A percentile compares a stretch with the other conserved stretches of the same genome.
phyloP scores from a whole-genome alignment of 2,113 vertebrate species.

The Platysternon megacephalum region DNA sequence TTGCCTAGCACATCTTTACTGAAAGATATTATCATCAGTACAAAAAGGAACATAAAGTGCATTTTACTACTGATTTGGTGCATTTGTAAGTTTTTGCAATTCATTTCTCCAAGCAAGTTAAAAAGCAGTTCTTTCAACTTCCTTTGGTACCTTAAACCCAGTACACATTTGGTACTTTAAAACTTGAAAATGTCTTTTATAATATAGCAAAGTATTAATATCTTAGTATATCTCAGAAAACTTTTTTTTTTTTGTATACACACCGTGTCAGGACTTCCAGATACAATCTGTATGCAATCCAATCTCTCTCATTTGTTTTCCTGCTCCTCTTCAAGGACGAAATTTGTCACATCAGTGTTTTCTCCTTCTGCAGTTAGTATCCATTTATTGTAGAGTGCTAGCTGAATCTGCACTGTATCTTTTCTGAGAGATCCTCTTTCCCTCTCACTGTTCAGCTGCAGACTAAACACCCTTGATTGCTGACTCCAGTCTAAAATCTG shows the following conservation, averaged over 20 bases:
- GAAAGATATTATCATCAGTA: constrained; percentile 72
- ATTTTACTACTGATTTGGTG: constrained; percentile 61
- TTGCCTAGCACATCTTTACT: constrained; percentile 75
- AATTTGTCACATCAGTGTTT: constrained; percentile 13
- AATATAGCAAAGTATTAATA: constrained; percentile 1
- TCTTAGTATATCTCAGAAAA: constrained; percentile 53
- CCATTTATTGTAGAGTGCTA: constrained; percentile 30
- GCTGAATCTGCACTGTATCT: constrained; percentile 16
- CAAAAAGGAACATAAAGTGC: constrained; percentile 74
- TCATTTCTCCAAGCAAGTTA: constrained; percentile 57
- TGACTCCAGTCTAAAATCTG: constrained; percentile 78
- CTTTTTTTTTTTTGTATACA: constrained; percentile 52
- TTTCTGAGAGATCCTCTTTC: neutral
- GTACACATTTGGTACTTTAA: constrained; percentile 51
- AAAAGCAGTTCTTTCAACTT: constrained; percentile 51
- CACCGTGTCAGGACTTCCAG: constrained; percentile 67
- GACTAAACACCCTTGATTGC: constrained; percentile 79
- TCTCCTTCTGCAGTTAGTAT: constrained; percentile 5
- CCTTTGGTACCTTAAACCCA: constrained; percentile 54
- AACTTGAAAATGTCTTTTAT: constrained; percentile 49
- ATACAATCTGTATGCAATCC: constrained; percentile 6
- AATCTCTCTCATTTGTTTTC: neutral
- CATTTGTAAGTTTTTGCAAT: constrained; percentile 41
- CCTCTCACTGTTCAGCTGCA: constrained; percentile 68
- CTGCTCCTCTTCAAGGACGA: neutral